Percentiles rank a stretch among this genome's conserved stretches.
phyloP scores from a whole-genome alignment of 2,113 vertebrate species.

The Microtus pennsylvanicus region DNA sequence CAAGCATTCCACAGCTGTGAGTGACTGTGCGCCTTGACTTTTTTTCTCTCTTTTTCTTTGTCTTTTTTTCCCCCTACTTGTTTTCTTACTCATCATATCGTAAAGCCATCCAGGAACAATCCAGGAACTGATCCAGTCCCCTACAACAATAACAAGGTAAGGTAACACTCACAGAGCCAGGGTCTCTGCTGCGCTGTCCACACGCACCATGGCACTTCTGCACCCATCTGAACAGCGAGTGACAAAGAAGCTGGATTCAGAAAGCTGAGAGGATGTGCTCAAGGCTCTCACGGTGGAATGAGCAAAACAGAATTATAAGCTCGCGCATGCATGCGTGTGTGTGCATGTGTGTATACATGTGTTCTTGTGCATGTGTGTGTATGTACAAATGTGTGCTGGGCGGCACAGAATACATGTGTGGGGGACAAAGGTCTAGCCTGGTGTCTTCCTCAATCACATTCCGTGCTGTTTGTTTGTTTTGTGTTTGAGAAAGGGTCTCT shows the following conservation, averaged over 20 bases:
- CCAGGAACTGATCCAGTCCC: not conserved
- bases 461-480: not conserved
- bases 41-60: not conserved
- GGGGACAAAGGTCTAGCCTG: not conserved
- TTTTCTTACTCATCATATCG: constrained; percentile 24
- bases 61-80: not conserved
- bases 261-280: not conserved
- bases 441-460: not conserved
- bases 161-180: not conserved
- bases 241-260: not conserved
- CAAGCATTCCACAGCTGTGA: not conserved
- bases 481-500: not conserved
- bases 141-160: not conserved
- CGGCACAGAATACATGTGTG: too few species aligned
- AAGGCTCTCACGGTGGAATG: not conserved
- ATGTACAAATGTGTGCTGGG: not conserved
- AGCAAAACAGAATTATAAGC: not conserved
- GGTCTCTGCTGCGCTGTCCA: not conserved
- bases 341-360: not conserved
- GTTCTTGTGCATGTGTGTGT: not conserved
- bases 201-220: not conserved
- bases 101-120: not conserved
- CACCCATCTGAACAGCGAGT: not conserved
- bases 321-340: not conserved
- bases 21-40: not conserved